Base-by-base conservation (phyloP, 2,113 vertebrate species). In the Chrysochloris asiatica region DNA sequence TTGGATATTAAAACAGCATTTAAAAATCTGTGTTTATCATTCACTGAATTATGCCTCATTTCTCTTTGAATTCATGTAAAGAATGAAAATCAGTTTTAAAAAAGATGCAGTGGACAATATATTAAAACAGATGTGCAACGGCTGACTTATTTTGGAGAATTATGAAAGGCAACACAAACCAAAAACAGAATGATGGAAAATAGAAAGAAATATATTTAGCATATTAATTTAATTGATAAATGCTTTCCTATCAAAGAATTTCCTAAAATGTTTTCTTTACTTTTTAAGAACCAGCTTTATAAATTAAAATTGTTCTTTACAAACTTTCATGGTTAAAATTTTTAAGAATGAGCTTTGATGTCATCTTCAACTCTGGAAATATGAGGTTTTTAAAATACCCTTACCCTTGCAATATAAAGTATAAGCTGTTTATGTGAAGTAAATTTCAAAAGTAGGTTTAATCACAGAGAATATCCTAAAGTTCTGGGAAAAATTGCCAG, bases 381-480 rank as follows among this genome's bases (percentile, higher is more conserved):
- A 69, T 36, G 36, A 88, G 19, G 4, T 67, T 41, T 41, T 21
- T 75, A 61, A 41, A n/a, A 24, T 41, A 69, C 43, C 0, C 36
- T 75, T 56, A 22, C 17, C 24, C 48, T 71, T 72, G 65, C 24
- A 92, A 52, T 83, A 19, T 47, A 89, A 75, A 89, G 56, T 71
- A 41, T 17, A 17, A 56, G 59, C 12, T 83, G 36, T 85, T 93
- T 88, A 48, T 76, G 36, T 79, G 89, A 63, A 87, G 88, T 30
- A 11, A 90, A 73, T 87, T 73, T 45, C 45, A 84, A 28, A 19
- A 59, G 14, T 47, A 52, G 47, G n/a, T 52, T 86, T 90, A 82
- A 77, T 73, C 41, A 79, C 12, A 50, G 30, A 76, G 33, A 73
- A 88, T 59, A 72, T 38, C n/a, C 28, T 81, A 0, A 41, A 14